A percentile compares a stretch with the other conserved stretches of the same genome.
Conservation (phyloP, 2,113 vertebrate species). For the Myanophis thanlyinensis region DNA sequence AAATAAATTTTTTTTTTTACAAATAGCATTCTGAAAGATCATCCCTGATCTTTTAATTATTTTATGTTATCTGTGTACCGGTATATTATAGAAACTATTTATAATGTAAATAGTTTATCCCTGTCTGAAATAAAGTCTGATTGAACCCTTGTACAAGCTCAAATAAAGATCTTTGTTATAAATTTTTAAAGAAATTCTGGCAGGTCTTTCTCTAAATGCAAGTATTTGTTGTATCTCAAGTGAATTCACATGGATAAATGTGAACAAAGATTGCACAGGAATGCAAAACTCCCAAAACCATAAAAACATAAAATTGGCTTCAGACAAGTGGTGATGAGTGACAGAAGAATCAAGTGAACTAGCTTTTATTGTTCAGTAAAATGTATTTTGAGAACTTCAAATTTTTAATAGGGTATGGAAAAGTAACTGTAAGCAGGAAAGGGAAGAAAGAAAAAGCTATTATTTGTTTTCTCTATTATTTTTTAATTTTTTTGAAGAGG, state of each 20-base stretch:
- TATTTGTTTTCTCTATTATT: not conserved
- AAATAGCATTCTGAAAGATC: not conserved
- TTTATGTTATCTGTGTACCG: too few relatives aligned
- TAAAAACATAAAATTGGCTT: not conserved
- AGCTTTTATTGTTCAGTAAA: not conserved
- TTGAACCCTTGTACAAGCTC: too few relatives aligned
- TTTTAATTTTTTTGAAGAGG: not conserved
- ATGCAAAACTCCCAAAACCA: not conserved
- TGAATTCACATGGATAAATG: not conserved
- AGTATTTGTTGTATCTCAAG: not conserved
- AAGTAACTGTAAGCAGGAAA: not conserved
- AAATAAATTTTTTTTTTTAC: not conserved
- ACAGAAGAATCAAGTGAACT: not conserved
- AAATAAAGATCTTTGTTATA: too few relatives aligned
- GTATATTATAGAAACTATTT: not conserved
- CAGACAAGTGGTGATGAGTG: not conserved
- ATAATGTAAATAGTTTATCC: not conserved
- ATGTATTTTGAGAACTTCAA: not conserved
- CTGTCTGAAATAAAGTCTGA: too few relatives aligned
- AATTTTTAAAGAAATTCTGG: not conserved
- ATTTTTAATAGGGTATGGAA: not conserved
- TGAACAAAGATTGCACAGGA: not conserved
- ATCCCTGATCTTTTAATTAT: not conserved
- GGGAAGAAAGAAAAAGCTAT: not conserved
- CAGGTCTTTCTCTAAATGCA: not conserved